Evolutionary conservation across 2,113 vertebrate species (phyloP).

Genomic region (Mohoua ochrocephala): DNA sequence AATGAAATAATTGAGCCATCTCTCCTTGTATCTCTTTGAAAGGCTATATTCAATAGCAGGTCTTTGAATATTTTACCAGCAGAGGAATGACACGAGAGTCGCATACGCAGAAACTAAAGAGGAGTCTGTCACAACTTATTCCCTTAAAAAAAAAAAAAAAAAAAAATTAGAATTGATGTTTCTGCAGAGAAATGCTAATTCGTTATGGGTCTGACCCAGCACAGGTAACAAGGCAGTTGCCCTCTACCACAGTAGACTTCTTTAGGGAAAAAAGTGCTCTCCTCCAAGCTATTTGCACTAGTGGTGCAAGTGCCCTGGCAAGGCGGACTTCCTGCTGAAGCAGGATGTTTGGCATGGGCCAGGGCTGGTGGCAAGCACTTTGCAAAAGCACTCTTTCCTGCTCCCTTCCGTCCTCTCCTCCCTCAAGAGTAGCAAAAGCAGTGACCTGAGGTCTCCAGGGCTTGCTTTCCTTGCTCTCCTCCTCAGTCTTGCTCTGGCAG

Average conservation of each 20-base stretch:
- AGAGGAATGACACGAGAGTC: background rate
- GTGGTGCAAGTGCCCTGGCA: background rate
- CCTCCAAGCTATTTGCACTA: background rate
- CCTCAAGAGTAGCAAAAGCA: accelerated
- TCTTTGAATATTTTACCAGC: background rate
- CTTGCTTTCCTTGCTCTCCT: background rate
- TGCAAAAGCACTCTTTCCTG: background rate
- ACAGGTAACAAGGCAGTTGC: background rate
- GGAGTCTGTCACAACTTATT: background rate
- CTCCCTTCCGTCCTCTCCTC: background rate
- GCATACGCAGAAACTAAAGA: background rate
- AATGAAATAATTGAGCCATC: background rate
- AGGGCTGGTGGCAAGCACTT: background rate
- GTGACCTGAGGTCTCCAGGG: background rate
- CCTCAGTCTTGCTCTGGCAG: background rate
- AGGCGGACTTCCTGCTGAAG: background rate
- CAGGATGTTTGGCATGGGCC: background rate
- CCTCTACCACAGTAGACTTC: background rate
- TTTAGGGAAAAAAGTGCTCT: background rate
- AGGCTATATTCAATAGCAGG: background rate
- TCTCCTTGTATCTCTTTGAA: background rate
- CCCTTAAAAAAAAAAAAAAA: background rate
- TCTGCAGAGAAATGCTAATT: background rate
- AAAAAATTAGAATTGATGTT: accelerated
- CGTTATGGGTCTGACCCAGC: background rate